Conservation (phyloP, 2,113 vertebrate species). For the Sisor rabdophorus region DNA sequence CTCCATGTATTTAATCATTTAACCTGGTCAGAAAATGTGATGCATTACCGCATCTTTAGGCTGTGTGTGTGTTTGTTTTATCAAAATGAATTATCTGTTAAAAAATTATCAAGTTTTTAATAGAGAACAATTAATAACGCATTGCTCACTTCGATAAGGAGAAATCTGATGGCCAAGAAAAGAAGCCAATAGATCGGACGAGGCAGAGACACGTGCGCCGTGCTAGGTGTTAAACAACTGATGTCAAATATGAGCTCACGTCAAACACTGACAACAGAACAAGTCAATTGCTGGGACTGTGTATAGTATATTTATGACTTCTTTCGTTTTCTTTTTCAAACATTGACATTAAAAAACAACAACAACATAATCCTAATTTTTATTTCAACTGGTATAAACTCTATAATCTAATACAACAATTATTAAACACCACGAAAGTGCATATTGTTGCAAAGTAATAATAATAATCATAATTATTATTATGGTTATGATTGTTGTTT, state of each 20-base stretch:
- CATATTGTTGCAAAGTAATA: no score
- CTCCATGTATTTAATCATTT: no score
- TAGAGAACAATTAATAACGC: background rate
- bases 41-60: no score
- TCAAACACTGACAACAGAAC: background rate
- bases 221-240: constrained; percentile 3
- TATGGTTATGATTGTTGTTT: no score
- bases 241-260: background rate
- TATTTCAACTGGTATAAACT: no score
- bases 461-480: no score
- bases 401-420: no score
- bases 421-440: no score
- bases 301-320: no score
- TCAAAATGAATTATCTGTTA: no score
- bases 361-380: background rate
- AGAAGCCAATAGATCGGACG: background rate
- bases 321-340: background rate
- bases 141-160: background rate
- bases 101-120: background rate
- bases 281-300: background rate
- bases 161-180: background rate
- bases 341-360: background rate
- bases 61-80: no score
- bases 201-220: background rate
- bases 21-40: no score